Conservation (phyloP, 1,140 invertebrate genomes). For the Platyura marginata region DNA sequence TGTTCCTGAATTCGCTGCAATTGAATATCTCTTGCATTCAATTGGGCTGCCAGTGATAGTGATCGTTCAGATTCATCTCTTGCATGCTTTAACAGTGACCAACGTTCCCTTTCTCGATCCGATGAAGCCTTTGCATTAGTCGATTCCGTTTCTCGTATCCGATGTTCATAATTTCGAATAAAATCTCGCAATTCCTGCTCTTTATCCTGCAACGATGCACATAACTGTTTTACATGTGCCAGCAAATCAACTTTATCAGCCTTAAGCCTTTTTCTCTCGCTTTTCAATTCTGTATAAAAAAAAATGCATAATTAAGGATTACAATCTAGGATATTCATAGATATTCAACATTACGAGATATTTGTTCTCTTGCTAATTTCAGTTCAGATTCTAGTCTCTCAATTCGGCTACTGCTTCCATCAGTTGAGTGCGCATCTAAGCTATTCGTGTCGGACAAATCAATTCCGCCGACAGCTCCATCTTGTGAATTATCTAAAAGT, state of each 20-base stretch:
- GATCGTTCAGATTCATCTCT: conserved; percentile 77
- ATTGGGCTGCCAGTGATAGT: conserved; percentile 63
- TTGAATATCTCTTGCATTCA: conserved; percentile 68
- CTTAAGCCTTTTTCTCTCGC: conserved; percentile 76
- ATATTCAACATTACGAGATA: conserved; percentile 5
- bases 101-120: conserved; percentile 71
- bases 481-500: conserved; percentile 26
- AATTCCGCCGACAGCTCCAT: conserved; percentile 20
- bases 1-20: conserved; percentile 68
- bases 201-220: conserved; percentile 83
- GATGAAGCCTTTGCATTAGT: conserved; percentile 54
- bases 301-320: not conserved
- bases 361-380: conserved; percentile 32
- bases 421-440: conserved; percentile 6
- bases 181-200: conserved; percentile 85
- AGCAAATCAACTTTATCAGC: conserved; percentile 86
- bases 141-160: conserved; percentile 28
- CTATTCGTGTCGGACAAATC: conserved; percentile 13
- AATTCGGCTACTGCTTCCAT: conserved; percentile 11
- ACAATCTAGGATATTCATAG: no score
- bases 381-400: conserved; percentile 34
- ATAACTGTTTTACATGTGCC: conserved; percentile 89
- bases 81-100: conserved; percentile 70
- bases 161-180: conserved; percentile 82
- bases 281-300: conserved; percentile 48